Conservation (phyloP, 2,888 invertebrate species). For the Nasonovia ribisnigri region DNA sequence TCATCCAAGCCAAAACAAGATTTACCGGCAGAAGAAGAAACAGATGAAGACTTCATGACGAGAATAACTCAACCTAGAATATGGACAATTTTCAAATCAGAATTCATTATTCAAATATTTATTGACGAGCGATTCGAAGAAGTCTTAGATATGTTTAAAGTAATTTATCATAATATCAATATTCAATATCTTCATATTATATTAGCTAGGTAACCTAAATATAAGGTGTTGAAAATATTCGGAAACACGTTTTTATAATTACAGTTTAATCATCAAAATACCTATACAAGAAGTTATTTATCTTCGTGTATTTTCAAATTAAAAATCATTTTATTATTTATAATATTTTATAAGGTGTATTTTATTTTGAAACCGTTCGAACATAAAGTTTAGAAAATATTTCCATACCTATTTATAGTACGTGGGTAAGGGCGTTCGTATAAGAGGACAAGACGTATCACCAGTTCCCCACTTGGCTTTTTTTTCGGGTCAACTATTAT, state of each 20-base stretch:
- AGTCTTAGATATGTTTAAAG: slow-evolving; percentile 54
- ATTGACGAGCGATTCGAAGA: slow-evolving; percentile 50
- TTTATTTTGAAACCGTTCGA: not conserved
- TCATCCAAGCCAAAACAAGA: slow-evolving; percentile 43
- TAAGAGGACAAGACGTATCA: too few species aligned
- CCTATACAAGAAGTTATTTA: not conserved
- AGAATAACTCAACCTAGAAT: slow-evolving; percentile 57
- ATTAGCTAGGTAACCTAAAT: not conserved
- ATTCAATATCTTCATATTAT: not conserved
- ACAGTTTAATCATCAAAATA: too few species aligned
- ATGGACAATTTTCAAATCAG: slow-evolving; percentile 23
- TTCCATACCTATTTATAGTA: not conserved
- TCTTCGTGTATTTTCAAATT: not conserved
- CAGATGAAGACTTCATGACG: slow-evolving; percentile 53
- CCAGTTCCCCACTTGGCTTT: too few species aligned
- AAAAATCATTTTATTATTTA: not conserved
- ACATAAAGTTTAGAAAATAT: not conserved
- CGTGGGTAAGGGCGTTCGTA: too few species aligned
- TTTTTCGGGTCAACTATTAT: too few species aligned
- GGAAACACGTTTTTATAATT: too few species aligned
- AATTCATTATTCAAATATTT: slow-evolving; percentile 52
- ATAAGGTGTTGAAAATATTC: too few species aligned
- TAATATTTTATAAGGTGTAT: not conserved
- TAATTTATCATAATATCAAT: not conserved
- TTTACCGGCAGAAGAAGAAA: slow-evolving; percentile 15